These are phyloP conservation scores for Gymnarchus niloticus DNA, from an alignment of 2,113 vertebrate species.

Conservation along the genomic window DNA sequence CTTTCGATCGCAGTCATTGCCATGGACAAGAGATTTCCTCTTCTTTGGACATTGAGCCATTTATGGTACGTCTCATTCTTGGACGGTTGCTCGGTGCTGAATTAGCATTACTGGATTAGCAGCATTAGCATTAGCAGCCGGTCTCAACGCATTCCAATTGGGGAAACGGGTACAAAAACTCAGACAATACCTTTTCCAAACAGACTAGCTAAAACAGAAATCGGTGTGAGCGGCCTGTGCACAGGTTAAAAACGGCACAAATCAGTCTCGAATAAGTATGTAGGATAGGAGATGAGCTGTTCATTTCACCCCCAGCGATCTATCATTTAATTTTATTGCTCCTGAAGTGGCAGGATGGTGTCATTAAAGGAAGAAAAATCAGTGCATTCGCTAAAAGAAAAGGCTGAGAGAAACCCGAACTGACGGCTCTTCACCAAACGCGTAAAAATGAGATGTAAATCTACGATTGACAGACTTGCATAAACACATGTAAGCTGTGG, in stretches of 20 bases:
- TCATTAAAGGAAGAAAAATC: background rate
- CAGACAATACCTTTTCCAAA: no score
- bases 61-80: background rate
- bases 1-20: background rate
- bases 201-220: no score
- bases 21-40: background rate
- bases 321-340: background rate
- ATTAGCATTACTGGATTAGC: no score
- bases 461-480: background rate
- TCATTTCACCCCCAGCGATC: background rate
- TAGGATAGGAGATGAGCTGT: background rate
- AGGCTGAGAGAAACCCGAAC: background rate
- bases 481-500: slow-evolving; percentile 3
- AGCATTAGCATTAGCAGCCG: background rate
- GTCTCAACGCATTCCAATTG: no score
- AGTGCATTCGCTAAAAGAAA: background rate
- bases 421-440: background rate
- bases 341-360: background rate
- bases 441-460: background rate
- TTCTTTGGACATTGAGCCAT: background rate
- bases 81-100: background rate
- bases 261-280: background rate
- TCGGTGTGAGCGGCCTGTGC: background rate
- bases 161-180: no score
- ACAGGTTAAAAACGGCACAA: background rate